These are phyloP conservation scores for Mareca strepera DNA, from an alignment of 2,797 vertebrate species.

Conservation along the genomic window DNA sequence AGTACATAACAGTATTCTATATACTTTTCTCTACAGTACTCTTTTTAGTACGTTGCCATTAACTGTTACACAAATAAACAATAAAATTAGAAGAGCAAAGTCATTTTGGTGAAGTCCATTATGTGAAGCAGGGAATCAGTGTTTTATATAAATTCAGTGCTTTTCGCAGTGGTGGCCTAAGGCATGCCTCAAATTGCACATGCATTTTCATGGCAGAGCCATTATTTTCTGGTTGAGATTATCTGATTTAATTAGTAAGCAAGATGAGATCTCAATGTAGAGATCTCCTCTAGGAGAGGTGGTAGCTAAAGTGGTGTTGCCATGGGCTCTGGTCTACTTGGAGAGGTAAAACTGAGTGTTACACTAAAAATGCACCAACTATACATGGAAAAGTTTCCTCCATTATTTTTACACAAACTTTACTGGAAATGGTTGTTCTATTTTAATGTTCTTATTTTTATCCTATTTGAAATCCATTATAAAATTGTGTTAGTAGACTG, in stretches of 20 bases:
- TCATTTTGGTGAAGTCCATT: background rate
- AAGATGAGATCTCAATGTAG: background rate
- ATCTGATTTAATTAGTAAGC: conserved; percentile 1
- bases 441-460: background rate
- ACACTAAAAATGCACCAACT: background rate
- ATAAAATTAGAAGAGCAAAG: background rate
- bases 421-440: background rate
- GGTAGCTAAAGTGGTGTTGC: background rate
- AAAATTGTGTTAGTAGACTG: background rate
- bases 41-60: background rate
- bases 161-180: background rate
- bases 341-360: background rate
- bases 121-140: background rate
- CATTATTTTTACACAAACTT: background rate
- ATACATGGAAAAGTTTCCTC: background rate
- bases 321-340: background rate
- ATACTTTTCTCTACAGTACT: background rate
- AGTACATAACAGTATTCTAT: background rate
- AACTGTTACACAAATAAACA: background rate
- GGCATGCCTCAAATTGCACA: background rate
- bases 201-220: background rate
- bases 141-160: background rate
- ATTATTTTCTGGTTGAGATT: background rate
- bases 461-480: background rate
- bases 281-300: background rate